Conservation (phyloP, 2,888 invertebrate genomes). For the Dryobota labecula region DNA sequence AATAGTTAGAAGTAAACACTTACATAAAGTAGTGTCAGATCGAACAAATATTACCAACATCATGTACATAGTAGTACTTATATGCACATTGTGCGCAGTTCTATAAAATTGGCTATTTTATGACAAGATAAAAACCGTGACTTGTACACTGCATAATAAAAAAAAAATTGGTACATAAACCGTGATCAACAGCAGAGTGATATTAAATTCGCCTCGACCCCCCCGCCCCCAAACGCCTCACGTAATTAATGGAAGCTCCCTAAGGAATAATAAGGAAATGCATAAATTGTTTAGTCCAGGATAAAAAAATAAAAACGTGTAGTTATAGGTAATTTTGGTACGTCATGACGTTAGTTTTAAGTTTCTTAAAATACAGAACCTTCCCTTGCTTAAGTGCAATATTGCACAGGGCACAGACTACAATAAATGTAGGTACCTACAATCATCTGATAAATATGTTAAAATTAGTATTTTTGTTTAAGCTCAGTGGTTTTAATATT, state of each 20-base stretch:
- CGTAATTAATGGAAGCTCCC: no score
- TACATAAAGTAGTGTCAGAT: slow-evolving; percentile 34
- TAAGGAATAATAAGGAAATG: background rate
- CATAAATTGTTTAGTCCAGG: background rate
- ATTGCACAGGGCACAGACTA: slow-evolving; percentile 4
- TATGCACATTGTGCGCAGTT: slow-evolving; percentile 24
- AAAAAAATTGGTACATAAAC: background rate
- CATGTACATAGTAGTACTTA: slow-evolving; percentile 17
- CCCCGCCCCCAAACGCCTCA: no score
- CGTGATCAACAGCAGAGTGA: background rate
- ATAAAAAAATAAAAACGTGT: background rate
- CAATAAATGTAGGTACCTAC: background rate
- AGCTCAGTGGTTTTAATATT: no score
- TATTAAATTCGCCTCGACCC: no score
- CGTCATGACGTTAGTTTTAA: background rate
- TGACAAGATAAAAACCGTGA: slow-evolving; percentile 21
- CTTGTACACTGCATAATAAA: background rate
- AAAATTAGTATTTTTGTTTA: no score
- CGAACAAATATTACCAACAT: slow-evolving; percentile 48
- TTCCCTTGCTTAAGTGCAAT: background rate
- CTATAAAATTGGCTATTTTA: slow-evolving; percentile 5
- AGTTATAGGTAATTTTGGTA: background rate
- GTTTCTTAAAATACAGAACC: background rate
- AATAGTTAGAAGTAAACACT: slow-evolving; percentile 40
- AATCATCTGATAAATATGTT: no score